Evolutionary conservation across 2,888 invertebrate species (phyloP).

Genomic region (Dione juno): DNA sequence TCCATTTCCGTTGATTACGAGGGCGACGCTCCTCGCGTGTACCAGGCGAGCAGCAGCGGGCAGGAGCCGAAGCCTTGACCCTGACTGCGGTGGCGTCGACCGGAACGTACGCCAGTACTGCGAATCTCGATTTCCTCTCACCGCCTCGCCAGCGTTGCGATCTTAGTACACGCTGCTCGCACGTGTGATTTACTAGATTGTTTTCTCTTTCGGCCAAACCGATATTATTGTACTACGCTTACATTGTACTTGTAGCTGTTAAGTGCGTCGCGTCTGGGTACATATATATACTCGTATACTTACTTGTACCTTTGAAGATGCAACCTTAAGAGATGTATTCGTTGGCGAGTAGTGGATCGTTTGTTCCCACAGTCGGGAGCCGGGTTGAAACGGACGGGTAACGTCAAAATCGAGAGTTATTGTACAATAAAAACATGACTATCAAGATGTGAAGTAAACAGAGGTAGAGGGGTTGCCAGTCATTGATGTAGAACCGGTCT

Average conservation of each 20-base stretch:
- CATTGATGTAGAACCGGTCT: slow-evolving; percentile 81
- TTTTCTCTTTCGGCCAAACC: slow-evolving; percentile 64
- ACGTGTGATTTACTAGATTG: slow-evolving; percentile 69
- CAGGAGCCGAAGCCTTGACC: slow-evolving; percentile 81
- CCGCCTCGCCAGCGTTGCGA: slow-evolving; percentile 67
- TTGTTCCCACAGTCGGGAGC: slow-evolving; percentile 31
- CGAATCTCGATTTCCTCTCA: slow-evolving; percentile 73
- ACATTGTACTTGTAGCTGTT: slow-evolving; percentile 26
- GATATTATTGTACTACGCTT: slow-evolving; percentile 44
- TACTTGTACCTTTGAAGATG: not conserved
- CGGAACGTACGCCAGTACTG: slow-evolving; percentile 79
- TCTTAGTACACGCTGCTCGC: slow-evolving; percentile 75
- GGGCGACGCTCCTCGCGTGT: slow-evolving; percentile 56
- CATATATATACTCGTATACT: not conserved
- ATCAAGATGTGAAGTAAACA: slow-evolving; percentile 63
- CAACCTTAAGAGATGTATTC: not conserved
- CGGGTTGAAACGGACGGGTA: slow-evolving; percentile 52
- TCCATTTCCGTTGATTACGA: slow-evolving; percentile 65
- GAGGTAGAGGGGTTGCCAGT: slow-evolving; percentile 71
- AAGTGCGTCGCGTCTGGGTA: not conserved
- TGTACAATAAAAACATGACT: slow-evolving; percentile 60
- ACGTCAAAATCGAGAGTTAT: slow-evolving; percentile 73
- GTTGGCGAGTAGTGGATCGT: not conserved
- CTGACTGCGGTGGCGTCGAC: slow-evolving; percentile 83
- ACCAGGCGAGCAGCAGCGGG: slow-evolving; percentile 75